These are phyloP conservation scores for Piliocolobus tephrosceles DNA, from an alignment of 2,113 vertebrate species.

Conservation along the genomic window DNA sequence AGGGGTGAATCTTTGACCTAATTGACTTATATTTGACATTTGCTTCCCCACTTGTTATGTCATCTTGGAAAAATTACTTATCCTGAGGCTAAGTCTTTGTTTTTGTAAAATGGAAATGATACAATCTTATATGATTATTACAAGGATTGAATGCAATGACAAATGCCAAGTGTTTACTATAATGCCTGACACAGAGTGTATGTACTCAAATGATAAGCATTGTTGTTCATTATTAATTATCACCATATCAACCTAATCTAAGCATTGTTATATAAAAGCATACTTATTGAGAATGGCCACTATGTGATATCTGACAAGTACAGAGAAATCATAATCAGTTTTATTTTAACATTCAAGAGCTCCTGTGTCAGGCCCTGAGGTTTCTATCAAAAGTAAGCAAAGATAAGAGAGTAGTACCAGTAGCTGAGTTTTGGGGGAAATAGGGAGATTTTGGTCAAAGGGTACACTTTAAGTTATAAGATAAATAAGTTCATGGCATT, in stretches of 20 bases:
- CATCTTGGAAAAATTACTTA: not conserved
- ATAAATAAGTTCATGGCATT: not conserved
- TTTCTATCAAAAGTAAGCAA: conserved; percentile 23
- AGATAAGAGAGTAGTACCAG: not conserved
- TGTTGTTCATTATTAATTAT: not conserved
- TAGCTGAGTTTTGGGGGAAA: not conserved
- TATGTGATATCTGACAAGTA: not conserved
- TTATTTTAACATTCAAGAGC: not conserved
- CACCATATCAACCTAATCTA: not conserved
- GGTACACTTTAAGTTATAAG: not conserved
- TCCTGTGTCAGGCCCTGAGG: not conserved
- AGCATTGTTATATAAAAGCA: not conserved
- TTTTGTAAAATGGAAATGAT: not conserved
- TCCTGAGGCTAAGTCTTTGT: not conserved
- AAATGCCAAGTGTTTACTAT: not conserved
- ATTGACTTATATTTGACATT: not conserved
- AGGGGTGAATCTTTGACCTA: too few relatives aligned
- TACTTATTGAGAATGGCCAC: not conserved
- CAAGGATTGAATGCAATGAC: not conserved
- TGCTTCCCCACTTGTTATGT: not conserved
- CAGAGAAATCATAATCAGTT: not conserved
- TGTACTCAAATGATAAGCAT: not conserved
- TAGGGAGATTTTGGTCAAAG: not conserved
- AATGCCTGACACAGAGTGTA: not conserved
- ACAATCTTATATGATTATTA: not conserved